Base-by-base conservation (phyloP, 2,888 invertebrate genomes). In the Patella depressa region DNA sequence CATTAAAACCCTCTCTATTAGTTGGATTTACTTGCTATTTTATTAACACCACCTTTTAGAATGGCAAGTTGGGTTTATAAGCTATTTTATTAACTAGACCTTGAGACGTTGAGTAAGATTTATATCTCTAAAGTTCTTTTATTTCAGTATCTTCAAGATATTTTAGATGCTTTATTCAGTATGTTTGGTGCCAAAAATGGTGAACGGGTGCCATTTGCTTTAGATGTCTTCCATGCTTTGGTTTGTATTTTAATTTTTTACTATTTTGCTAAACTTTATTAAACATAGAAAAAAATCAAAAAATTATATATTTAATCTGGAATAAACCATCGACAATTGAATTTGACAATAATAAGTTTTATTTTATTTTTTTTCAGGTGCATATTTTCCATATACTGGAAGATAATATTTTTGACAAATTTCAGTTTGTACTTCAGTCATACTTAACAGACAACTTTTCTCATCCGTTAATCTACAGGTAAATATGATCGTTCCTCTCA, bases 371-470 rank as follows among this genome's bases (percentile, higher is more conserved):
- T 65, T 89, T 88, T 12, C 86, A 93, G 93, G 92, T 97, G 19
- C 96, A 96, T 79, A 97, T 98, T 86, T 96, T 98, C 91, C 96
- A 96, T 89, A 93, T 97, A 29, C 93, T 98, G 79, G 96, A 97
- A 87, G 96, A 97, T 88, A 95, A 94, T 77, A 96, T 97, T 87
- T 98, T 97, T 92, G 96, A 97, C 90, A 97, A 98, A 89, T 98
- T 98, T 92, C 95, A 96, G 85, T 97, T 97, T 0, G 97, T 98
- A 0, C 94, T 98, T 91, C 97, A 98, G 88, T 96, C 96, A 1
- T 98, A 98, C 89, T 97, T 98, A 75, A 95, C 96, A 85, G 96
- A 96, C 84, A 97, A 97, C 91, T 98, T 98, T 92, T 97, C 98
- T 0, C 97, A 97, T 1, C 97, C 98, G 0, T 93, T 98, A 17